Evolutionary conservation across 2,113 vertebrate species (phyloP).

Genomic region (Porphyrio hochstetteri): DNA sequence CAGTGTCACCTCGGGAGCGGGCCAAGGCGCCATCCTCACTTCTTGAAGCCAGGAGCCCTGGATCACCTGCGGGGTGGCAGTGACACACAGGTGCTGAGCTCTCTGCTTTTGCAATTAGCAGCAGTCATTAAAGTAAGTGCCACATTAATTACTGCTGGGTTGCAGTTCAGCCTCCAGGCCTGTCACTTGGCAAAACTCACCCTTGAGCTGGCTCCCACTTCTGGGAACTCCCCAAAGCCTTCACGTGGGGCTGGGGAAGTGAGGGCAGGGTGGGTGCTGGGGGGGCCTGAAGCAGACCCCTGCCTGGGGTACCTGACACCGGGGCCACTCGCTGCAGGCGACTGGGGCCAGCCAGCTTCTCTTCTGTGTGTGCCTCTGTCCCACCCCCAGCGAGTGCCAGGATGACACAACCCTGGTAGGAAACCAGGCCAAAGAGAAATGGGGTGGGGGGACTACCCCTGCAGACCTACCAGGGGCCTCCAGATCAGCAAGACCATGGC

Average conservation of each 20-base stretch:
- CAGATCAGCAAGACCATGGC: not conserved
- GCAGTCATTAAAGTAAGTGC: not conserved
- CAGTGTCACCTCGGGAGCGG: not conserved
- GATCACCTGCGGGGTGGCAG: not conserved
- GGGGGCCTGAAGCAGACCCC: not conserved
- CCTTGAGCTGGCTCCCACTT: not conserved
- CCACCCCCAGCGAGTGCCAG: not conserved
- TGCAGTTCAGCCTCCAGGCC: not conserved
- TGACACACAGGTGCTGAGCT: not conserved
- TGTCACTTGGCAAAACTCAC: not conserved
- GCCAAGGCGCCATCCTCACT: not conserved
- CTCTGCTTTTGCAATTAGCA: not conserved
- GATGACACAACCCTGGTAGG: accelerated
- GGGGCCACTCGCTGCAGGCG: not conserved
- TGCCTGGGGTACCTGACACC: not conserved
- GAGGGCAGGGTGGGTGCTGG: not conserved
- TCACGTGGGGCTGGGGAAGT: accelerated
- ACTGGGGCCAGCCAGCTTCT: not conserved
- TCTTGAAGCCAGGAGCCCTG: not conserved
- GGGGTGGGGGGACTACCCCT: not conserved
- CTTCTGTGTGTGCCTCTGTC: not conserved
- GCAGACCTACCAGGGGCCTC: not conserved
- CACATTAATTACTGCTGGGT: not conserved
- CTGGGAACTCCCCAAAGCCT: not conserved
- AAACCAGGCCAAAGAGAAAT: not conserved